These are phyloP conservation scores for Electrophaes corylata DNA, from an alignment of 2,888 invertebrate genomes.

Conservation along the genomic window DNA sequence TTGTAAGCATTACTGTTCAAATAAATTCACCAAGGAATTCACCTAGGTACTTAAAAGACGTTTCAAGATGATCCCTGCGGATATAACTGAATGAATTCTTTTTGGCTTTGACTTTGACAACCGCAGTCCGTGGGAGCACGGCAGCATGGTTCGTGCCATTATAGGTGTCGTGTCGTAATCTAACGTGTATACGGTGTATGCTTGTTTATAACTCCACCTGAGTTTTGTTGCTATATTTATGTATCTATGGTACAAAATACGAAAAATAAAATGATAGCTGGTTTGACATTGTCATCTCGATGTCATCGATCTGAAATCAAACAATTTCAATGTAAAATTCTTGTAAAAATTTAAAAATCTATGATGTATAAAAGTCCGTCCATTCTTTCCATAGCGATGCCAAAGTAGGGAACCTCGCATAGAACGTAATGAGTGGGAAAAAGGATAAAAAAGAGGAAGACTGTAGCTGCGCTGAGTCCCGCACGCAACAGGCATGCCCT, in stretches of 20 bases:
- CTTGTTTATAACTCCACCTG: too few species aligned
- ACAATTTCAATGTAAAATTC: slow-evolving; percentile 31
- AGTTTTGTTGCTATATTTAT: too few species aligned
- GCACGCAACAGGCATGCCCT: slow-evolving; percentile 51
- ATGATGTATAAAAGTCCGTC: slow-evolving; percentile 36
- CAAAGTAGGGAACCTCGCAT: slow-evolving; percentile 36
- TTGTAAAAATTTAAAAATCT: slow-evolving; percentile 30
- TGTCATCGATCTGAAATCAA: slow-evolving; percentile 7
- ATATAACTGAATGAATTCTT: too few species aligned
- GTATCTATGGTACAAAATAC: neutral
- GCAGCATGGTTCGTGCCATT: too few species aligned
- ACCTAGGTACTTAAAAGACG: too few species aligned
- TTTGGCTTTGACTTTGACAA: too few species aligned
- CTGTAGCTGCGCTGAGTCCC: slow-evolving; percentile 53
- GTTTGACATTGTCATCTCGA: slow-evolving; percentile 10
- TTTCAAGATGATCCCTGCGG: too few species aligned
- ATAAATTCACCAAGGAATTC: too few species aligned
- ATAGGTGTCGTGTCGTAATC: too few species aligned
- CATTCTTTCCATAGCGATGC: slow-evolving; percentile 44
- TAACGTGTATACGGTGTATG: too few species aligned
- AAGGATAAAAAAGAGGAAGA: slow-evolving; percentile 48
- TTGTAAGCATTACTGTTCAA: too few species aligned
- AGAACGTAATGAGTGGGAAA: slow-evolving; percentile 59
- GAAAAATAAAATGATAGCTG: slow-evolving; percentile 3
- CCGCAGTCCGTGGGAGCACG: too few species aligned